Evolutionary conservation across 2,113 vertebrate species (phyloP).

Genomic region (Phyllostomus hastatus): DNA sequence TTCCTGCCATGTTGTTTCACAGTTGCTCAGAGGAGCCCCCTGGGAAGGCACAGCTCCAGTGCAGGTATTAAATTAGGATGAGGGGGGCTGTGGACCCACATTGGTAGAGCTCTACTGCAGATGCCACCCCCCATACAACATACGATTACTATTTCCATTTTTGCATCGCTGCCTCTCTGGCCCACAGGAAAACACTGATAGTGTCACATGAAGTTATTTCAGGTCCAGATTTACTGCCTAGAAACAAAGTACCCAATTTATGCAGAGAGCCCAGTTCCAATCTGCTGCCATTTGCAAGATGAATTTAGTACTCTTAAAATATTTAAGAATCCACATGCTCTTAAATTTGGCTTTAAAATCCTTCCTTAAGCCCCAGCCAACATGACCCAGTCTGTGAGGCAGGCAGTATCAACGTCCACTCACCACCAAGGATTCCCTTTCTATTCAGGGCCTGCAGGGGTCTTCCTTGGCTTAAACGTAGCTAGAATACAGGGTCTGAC

Average conservation of each 20-base stretch:
- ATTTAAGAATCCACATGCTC: background rate
- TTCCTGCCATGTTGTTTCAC: background rate
- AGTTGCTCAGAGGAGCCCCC: background rate
- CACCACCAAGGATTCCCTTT: background rate
- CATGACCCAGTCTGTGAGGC: background rate
- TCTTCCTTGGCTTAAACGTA: background rate
- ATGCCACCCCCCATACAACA: background rate
- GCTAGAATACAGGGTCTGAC: background rate
- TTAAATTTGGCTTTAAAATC: background rate
- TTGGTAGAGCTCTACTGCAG: background rate
- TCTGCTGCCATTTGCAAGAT: background rate
- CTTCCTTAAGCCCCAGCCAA: background rate
- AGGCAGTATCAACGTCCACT: background rate
- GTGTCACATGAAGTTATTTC: background rate
- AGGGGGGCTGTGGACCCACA: background rate
- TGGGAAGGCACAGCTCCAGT: background rate
- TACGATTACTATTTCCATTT: background rate
- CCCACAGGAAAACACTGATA: constrained; percentile 13
- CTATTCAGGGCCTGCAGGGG: background rate
- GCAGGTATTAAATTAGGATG: background rate
- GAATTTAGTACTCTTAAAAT: background rate
- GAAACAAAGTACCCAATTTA: background rate
- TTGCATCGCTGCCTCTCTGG: background rate
- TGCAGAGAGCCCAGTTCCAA: background rate
- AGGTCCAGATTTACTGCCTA: background rate